Percentiles rank a stretch among this genome's conserved stretches.
Conservation (phyloP, 2,797 vertebrate species). For the Aplochiton taeniatus region DNA sequence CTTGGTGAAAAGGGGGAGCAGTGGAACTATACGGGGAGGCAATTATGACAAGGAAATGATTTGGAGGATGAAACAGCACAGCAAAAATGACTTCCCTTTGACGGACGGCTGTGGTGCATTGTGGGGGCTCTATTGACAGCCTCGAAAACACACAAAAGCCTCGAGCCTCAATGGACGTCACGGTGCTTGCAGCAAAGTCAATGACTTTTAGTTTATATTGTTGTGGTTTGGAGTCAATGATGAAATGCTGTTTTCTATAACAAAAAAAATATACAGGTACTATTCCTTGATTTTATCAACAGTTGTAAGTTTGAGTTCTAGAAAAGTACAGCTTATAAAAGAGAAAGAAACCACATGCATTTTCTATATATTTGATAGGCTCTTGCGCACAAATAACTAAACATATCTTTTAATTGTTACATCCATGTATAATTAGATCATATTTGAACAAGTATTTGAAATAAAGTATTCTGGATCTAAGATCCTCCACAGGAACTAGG, state of each 20-base stretch:
- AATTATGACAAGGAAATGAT: slow-evolving; percentile 16
- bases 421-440: background rate
- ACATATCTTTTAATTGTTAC: background rate
- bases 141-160: slow-evolving; percentile 3
- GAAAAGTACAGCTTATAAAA: too few relatives aligned
- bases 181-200: slow-evolving; percentile 11
- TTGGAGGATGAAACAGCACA: slow-evolving; percentile 6
- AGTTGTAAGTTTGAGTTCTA: too few relatives aligned
- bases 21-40: slow-evolving; percentile 12
- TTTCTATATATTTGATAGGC: too few relatives aligned
- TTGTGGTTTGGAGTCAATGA: slow-evolving; percentile 3
- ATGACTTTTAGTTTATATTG: background rate
- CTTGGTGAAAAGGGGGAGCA: slow-evolving; percentile 3
- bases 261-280: background rate
- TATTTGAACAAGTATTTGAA: background rate
- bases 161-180: slow-evolving; percentile 23
- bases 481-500: background rate
- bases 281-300: background rate
- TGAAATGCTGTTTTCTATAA: background rate
- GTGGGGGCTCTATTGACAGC: slow-evolving; percentile 28
- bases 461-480: background rate
- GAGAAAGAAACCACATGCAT: too few relatives aligned
- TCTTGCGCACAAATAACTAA: too few relatives aligned
- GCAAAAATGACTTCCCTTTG: slow-evolving; percentile 1
- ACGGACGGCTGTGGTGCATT: slow-evolving; percentile 23